Evolutionary conservation across 1,140 invertebrate genomes (phyloP).

Genomic region (Spodoptera litura): DNA sequence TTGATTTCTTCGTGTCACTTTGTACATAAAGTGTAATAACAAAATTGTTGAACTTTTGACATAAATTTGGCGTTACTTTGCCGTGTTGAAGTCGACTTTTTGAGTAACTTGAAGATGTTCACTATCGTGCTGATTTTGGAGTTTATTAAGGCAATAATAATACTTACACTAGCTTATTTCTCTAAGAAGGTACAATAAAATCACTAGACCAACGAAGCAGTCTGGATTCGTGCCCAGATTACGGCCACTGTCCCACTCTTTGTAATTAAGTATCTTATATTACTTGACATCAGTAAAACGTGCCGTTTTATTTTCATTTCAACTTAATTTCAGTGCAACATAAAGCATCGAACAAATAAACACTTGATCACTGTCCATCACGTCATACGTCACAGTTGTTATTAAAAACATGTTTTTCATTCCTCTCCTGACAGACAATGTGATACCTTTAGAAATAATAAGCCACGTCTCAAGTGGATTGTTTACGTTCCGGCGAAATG

Average conservation of each 20-base stretch:
- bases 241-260: too few species aligned
- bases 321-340: too few species aligned
- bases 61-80: conserved; percentile 9
- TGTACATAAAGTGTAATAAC: conserved; percentile 14
- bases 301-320: too few species aligned
- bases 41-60: conserved; percentile 21
- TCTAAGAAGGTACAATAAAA: too few species aligned
- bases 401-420: conserved; percentile 43
- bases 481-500: conserved; percentile 69
- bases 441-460: conserved; percentile 66
- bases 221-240: not conserved
- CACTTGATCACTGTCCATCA: not conserved
- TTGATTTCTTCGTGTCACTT: conserved; percentile 5
- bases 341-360: not conserved
- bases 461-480: conserved; percentile 57
- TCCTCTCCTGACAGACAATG: conserved; percentile 48
- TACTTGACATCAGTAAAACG: too few species aligned
- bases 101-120: conserved; percentile 10
- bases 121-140: conserved; percentile 11
- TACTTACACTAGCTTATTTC: not conserved
- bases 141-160: conserved; percentile 1
- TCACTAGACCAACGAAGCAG: too few species aligned
- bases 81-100: conserved; percentile 11
- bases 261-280: too few species aligned
- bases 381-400: conserved; percentile 3